phyloP scores from a whole-genome alignment of 30 jellyfish, hydroid and myxozoan species.

The Hydractinia echinata region DNA sequence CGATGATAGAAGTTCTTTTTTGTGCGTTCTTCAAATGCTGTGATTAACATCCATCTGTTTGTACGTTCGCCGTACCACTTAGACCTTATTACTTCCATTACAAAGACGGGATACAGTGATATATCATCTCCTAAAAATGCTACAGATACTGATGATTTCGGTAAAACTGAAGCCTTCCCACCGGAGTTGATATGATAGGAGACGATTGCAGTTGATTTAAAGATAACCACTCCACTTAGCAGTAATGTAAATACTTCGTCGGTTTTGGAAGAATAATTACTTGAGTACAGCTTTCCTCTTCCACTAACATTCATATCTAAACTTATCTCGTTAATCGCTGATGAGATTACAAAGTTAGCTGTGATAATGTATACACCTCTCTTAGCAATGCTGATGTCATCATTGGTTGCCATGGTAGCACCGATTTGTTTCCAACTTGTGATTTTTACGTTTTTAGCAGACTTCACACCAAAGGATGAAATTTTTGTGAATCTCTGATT shows the following conservation, averaged over 20 bases:
- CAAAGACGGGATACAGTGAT: no score
- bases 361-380: neutral
- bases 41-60: slow-evolving; percentile 9
- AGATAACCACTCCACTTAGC: slow-evolving; percentile 12
- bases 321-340: neutral
- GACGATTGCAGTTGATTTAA: slow-evolving; percentile 10
- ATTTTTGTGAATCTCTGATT: neutral
- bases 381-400: neutral
- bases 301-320: neutral
- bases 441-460: neutral
- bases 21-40: slow-evolving; percentile 4
- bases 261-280: neutral
- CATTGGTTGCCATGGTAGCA: neutral
- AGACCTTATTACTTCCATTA: no score
- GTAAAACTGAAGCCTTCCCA: neutral
- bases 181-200: neutral
- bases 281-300: neutral
- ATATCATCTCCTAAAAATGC: slow-evolving; percentile 16
- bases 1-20: slow-evolving; percentile 1
- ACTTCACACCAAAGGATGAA: neutral
- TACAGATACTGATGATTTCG: slow-evolving; percentile 27
- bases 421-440: neutral
- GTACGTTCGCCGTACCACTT: no score
- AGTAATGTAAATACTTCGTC: neutral
- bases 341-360: neutral